A percentile compares a stretch with the other conserved stretches of the same genome.
phyloP scores from a whole-genome alignment of 2,888 invertebrate genomes.

The Palloptera scutellata region DNA sequence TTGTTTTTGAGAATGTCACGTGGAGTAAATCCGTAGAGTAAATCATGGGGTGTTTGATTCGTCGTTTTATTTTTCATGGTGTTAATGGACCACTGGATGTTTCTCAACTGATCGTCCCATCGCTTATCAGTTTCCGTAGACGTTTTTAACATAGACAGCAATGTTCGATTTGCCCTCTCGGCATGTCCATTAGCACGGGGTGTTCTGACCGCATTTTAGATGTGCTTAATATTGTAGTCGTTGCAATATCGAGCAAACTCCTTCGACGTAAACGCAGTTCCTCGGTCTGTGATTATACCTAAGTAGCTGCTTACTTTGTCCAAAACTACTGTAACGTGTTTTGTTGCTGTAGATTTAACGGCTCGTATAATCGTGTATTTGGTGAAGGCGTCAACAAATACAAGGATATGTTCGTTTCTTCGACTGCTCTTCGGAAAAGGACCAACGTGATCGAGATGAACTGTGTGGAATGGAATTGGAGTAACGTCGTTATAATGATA shows the following conservation, averaged over 20 bases:
- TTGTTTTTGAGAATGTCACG: conserved; percentile 1
- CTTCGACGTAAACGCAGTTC: conserved; percentile 2
- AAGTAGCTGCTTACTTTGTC: conserved; percentile 3
- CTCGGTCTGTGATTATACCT: conserved; percentile 6
- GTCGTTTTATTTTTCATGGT: conserved; percentile 8
- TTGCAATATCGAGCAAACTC: conserved; percentile 11
- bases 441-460: conserved; percentile 13
- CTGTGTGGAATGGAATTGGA: conserved; percentile 10
- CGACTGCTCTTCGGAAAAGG: conserved; percentile 10
- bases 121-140: not conserved
- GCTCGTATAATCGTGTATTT: conserved; percentile 9
- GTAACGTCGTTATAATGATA: conserved; percentile 6
- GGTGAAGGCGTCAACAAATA: conserved; percentile 13
- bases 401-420: conserved; percentile 6
- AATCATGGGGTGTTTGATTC: not conserved
- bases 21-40: not conserved
- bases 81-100: conserved; percentile 18
- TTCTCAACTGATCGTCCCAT: conserved; percentile 14
- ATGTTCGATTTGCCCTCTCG: not conserved
- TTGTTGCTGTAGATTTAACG: conserved; percentile 20
- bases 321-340: not conserved
- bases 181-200: conserved; percentile 11
- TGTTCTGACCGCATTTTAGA: not conserved
- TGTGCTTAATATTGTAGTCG: conserved; percentile 8
- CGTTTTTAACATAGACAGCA: not conserved